A percentile compares a stretch with the other conserved stretches of the same genome.
Conservation (phyloP, 2,113 vertebrate genomes). For the Amazona vittata region DNA sequence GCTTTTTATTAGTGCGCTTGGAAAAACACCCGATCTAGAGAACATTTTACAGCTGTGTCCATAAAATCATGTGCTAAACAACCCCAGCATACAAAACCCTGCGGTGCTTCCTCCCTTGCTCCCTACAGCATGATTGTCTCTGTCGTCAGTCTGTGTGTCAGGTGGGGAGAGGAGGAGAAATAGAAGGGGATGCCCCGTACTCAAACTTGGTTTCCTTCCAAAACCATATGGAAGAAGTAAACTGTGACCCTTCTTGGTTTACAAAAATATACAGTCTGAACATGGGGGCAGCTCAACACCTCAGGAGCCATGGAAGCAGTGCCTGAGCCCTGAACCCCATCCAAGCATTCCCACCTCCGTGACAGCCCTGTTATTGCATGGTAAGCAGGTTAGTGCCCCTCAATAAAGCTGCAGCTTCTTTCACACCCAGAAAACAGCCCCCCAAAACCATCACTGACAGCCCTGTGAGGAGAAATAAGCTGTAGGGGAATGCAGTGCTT, state of each 20-base stretch:
- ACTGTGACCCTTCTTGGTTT: background rate
- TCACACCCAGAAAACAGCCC: background rate
- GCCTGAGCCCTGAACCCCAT: background rate
- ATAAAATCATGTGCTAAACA: constrained; percentile 58
- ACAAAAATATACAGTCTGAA: background rate
- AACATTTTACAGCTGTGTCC: constrained; percentile 42
- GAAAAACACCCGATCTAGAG: constrained; percentile 29
- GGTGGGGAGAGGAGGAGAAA: constrained; percentile 20
- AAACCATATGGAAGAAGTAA: constrained; percentile 43
- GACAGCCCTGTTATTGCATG: background rate
- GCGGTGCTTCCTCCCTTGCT: constrained; percentile 11
- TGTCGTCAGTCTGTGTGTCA: constrained; percentile 26
- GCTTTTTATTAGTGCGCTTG: constrained; percentile 74
- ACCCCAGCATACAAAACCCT: constrained; percentile 72
- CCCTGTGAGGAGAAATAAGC: background rate
- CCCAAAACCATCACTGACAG: background rate
- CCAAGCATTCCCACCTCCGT: background rate
- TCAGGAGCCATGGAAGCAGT: background rate
- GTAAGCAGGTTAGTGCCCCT: background rate
- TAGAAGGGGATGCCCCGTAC: constrained; percentile 71
- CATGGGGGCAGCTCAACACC: background rate
- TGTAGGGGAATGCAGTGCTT: background rate
- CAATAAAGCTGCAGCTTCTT: background rate
- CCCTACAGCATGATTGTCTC: constrained; percentile 78
- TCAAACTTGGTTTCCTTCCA: constrained; percentile 55